Conservation (phyloP, 2,888 invertebrate genomes). For the Pocota personata region DNA sequence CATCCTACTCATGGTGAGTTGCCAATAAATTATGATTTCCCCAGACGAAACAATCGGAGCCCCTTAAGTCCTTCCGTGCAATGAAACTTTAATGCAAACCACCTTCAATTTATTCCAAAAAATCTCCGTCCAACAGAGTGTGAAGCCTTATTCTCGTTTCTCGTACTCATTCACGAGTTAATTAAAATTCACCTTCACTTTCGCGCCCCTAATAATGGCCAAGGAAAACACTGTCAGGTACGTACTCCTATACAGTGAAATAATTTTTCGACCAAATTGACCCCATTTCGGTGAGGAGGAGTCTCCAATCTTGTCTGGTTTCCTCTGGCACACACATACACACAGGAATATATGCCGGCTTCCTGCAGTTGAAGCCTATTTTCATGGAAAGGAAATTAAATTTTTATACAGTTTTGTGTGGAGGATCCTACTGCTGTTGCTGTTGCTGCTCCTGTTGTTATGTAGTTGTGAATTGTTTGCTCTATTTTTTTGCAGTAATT, state of each 20-base stretch:
- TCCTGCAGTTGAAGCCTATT: slow-evolving; percentile 3
- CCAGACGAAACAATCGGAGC: neutral
- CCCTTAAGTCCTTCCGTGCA: slow-evolving; percentile 11
- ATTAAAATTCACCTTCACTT: slow-evolving; percentile 65
- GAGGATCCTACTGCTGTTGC: neutral
- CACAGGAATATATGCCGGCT: neutral
- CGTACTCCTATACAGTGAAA: neutral
- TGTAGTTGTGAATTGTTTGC: neutral
- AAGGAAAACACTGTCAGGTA: slow-evolving; percentile 9
- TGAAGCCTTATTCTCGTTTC: slow-evolving; percentile 19
- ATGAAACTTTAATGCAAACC: slow-evolving; percentile 57
- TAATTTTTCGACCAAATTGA: slow-evolving; percentile 49
- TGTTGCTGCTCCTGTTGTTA: neutral
- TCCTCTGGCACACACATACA: neutral
- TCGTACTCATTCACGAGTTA: slow-evolving; percentile 45
- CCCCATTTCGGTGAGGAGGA: slow-evolving; percentile 54
- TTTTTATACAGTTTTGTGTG: neutral
- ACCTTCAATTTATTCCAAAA: slow-evolving; percentile 44
- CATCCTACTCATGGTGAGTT: neutral
- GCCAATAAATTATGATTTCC: slow-evolving; percentile 20
- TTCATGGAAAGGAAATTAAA: slow-evolving; percentile 22
- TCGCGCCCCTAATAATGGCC: slow-evolving; percentile 26
- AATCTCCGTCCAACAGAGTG: slow-evolving; percentile 19
- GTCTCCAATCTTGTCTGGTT: slow-evolving; percentile 54
- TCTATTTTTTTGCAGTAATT: neutral